Percentiles rank a stretch among this genome's conserved stretches.
Evolutionary conservation across 2,113 vertebrate genomes (phyloP).

Genomic region (Regulus satrapa): DNA sequence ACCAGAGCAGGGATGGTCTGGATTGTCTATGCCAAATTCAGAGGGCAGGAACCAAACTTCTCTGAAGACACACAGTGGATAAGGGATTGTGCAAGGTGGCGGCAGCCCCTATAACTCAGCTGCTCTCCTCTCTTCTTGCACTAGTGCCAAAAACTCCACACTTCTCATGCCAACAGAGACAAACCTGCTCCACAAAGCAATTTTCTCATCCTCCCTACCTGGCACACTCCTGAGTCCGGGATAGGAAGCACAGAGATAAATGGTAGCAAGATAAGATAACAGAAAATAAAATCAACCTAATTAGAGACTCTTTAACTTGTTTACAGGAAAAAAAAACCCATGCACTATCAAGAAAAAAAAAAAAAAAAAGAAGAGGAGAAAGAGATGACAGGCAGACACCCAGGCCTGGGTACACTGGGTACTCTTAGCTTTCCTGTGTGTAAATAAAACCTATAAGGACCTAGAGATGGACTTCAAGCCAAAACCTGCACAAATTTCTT

Average conservation of each 20-base stretch:
- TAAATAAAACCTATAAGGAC: background rate
- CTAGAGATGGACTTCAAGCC: background rate
- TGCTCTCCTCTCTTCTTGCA: background rate
- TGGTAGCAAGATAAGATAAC: background rate
- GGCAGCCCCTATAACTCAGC: background rate
- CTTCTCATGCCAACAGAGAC: background rate
- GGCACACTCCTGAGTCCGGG: background rate
- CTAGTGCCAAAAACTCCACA: background rate
- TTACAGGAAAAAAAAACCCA: background rate
- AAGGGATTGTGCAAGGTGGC: background rate
- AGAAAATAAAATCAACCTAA: constrained; percentile 1
- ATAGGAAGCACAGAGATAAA: background rate
- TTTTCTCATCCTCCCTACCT: background rate
- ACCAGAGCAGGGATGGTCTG: background rate
- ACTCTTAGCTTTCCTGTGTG: background rate
- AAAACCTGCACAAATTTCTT: background rate
- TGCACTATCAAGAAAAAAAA: background rate
- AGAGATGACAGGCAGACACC: background rate
- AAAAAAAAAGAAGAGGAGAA: no score
- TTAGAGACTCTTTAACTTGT: background rate
- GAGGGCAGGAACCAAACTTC: background rate
- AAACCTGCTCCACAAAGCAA: background rate
- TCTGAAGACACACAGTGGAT: background rate
- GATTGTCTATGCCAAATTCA: background rate
- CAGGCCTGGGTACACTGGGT: background rate